Conservation (phyloP, 2,113 vertebrate genomes). For the Vombatus ursinus region DNA sequence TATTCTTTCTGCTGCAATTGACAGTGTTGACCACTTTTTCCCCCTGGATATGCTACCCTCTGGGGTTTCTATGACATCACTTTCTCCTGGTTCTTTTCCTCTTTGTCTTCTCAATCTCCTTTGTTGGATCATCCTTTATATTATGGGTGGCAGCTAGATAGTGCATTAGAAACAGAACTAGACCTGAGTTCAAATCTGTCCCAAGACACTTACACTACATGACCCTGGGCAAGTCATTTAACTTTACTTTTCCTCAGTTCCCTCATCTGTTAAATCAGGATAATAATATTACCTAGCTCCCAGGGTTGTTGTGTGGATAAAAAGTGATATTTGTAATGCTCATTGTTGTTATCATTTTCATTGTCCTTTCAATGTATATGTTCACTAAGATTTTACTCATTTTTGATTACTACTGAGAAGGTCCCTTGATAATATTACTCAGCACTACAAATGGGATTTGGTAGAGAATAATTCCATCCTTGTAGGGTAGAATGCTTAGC, state of each 20-base stretch:
- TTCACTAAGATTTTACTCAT: neutral
- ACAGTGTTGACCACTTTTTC: neutral
- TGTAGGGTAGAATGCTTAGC: neutral
- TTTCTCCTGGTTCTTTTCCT: neutral
- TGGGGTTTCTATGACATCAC: neutral
- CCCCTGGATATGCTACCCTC: neutral
- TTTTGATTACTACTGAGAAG: neutral
- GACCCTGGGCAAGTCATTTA: neutral
- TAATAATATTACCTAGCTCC: neutral
- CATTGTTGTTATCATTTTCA: neutral
- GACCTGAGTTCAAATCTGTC: neutral
- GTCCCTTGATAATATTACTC: neutral
- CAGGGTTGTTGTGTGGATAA: neutral
- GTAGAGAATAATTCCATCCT: neutral
- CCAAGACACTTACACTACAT: neutral
- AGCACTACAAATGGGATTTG: neutral
- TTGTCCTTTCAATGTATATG: neutral
- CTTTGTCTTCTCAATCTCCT: neutral
- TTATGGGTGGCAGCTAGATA: neutral
- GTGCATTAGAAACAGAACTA: neutral
- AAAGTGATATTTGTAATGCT: neutral
- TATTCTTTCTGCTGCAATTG: neutral
- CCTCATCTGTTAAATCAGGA: neutral
- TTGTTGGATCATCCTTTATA: neutral
- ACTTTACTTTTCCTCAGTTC: neutral